Conservation (phyloP, 2,888 invertebrate species). For the Drosophila rubida region DNA sequence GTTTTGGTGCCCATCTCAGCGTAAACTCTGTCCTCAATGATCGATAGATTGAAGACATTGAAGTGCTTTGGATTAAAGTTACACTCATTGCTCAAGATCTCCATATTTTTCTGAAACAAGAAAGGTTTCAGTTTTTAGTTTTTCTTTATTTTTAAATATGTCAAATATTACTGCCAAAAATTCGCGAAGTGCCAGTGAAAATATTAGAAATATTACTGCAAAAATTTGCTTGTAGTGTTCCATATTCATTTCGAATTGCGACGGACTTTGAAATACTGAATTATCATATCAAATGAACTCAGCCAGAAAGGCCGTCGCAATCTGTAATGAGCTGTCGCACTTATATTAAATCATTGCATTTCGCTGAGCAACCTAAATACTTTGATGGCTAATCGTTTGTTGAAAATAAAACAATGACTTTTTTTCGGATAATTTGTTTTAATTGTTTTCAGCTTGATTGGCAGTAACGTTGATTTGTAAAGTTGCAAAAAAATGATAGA, state of each 20-base stretch:
- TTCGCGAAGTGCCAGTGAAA: not conserved
- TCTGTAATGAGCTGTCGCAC: not conserved
- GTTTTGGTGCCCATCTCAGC: slow-evolving; percentile 18
- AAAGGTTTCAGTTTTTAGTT: no score
- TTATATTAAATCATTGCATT: not conserved
- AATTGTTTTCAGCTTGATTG: not conserved
- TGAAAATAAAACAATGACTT: not conserved
- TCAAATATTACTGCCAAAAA: slow-evolving; percentile 5
- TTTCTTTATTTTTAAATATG: not conserved
- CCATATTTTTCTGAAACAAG: slow-evolving; percentile 23
- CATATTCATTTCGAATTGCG: not conserved
- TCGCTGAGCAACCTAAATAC: slow-evolving; percentile 1
- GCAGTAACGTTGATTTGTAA: not conserved
- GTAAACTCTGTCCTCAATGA: slow-evolving; percentile 7
- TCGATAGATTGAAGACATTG: slow-evolving; percentile 14
- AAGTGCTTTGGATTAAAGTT: slow-evolving; percentile 15
- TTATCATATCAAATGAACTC: not conserved
- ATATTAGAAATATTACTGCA: not conserved
- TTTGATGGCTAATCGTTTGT: not conserved
- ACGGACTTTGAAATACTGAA: not conserved
- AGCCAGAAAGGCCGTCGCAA: not conserved
- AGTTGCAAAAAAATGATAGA: not conserved
- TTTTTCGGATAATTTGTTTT: not conserved
- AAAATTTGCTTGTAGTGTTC: not conserved
- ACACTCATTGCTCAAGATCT: slow-evolving; percentile 5